Base-by-base conservation (phyloP, 2,797 vertebrate species). In the Coluber constrictor region DNA sequence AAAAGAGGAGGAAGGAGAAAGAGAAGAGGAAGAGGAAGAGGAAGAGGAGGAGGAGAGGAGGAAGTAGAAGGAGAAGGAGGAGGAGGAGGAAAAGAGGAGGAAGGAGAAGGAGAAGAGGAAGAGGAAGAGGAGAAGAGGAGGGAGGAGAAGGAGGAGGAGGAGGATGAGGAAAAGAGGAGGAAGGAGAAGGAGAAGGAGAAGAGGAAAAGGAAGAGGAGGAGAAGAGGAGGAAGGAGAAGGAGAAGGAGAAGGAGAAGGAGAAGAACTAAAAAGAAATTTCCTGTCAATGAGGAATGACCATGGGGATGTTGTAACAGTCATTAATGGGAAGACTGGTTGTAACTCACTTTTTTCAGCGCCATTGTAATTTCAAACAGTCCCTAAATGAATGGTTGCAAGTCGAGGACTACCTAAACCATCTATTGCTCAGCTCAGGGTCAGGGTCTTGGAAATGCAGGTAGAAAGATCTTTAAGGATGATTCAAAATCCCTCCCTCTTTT, bases 11-110 rank as follows among this genome's bases (percentile, higher is more conserved):
- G 5, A 59, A 8, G 7, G 23, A 7, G 11, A 25, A 60, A 8
- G 59, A 60, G 18, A 60, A 60, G 20, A 5, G 43, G 4, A 43
- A 43, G 2, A 60, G 59, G 7, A 25, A 2, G 18, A 60, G 59
- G 1, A 59, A 5, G 18, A 59, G 57, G 6, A 57, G 16, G 5
- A 59, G 60, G 2, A 59, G 7, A 0, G 13, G 12, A 4, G 93
- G 93, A 96, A 97, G 87, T 2, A 60, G 20, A 9, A 60, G 23
- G 20, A 60, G 18, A 25, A 60, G 20, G 2, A 60, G 20, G 8
- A 25, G 7, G 43, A 47, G 43, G 43, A 47, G 43, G 43, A 47
- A 4, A 47, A 4, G 43, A 47, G 43, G 43, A 47, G 43, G 43
- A 25, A 9, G 23, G 59, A 60, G 18, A 60, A 60, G 7, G 7